phyloP scores from a whole-genome alignment of 2,797 vertebrate species.

The Sebastes paucispinis region DNA sequence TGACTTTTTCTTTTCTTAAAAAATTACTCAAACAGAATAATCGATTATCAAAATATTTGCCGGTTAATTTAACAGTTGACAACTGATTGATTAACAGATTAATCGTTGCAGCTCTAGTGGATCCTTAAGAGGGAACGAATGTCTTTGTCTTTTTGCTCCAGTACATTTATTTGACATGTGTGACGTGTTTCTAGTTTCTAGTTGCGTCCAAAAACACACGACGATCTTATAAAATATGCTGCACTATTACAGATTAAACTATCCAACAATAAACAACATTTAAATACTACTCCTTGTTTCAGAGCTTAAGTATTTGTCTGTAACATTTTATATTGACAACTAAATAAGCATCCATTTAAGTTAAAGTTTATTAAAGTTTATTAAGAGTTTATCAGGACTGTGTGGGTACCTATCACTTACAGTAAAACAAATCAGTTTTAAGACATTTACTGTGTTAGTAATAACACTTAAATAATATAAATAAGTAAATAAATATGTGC shows the following conservation, averaged over 20 bases:
- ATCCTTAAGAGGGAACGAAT: accelerated
- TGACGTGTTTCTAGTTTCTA: too few species aligned
- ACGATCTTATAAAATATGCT: not conserved
- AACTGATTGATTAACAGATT: too few species aligned
- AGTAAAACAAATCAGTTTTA: not conserved
- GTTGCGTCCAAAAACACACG: too few species aligned
- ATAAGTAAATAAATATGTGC: not conserved
- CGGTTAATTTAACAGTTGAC: too few species aligned
- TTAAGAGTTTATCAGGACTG: too few species aligned
- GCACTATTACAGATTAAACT: not conserved
- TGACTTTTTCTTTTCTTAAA: too few species aligned
- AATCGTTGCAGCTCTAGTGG: too few species aligned
- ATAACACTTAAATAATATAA: not conserved
- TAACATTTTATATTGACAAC: not conserved
- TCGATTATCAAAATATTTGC: too few species aligned
- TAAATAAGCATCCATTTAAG: not conserved
- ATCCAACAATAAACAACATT: not conserved
- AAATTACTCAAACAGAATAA: too few species aligned
- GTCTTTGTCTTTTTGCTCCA: not conserved
- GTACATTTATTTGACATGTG: not conserved
- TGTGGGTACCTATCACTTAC: not conserved
- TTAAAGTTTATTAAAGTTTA: not conserved
- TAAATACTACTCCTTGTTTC: too few species aligned
- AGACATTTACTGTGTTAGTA: too few species aligned
- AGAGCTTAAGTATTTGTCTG: too few species aligned